Conservation (phyloP, 2,888 invertebrate genomes). For the Adelphocoris suturalis region DNA sequence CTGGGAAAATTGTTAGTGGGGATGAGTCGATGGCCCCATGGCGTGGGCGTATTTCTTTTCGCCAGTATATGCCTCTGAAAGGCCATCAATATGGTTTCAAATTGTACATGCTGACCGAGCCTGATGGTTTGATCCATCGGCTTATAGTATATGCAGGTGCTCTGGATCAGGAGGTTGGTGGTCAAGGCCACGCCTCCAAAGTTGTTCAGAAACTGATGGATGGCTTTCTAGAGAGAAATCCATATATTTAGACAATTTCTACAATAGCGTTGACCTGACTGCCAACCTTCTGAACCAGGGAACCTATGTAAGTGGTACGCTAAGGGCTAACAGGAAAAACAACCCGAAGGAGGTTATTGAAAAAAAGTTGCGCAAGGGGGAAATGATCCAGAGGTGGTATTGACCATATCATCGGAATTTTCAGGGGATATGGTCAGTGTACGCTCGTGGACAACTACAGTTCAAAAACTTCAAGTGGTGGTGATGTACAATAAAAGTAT, state of each 20-base stretch:
- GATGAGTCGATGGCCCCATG: constrained; percentile 78
- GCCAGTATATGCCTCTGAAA: constrained; percentile 78
- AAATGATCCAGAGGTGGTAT: constrained; percentile 50
- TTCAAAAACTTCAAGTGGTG: constrained; percentile 32
- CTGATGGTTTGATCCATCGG: constrained; percentile 77
- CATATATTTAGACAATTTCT: constrained; percentile 67
- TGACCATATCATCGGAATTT: constrained; percentile 44
- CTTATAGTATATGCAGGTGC: constrained; percentile 76
- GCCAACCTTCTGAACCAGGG: constrained; percentile 53
- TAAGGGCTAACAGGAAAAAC: constrained; percentile 55
- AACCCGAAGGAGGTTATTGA: constrained; percentile 59
- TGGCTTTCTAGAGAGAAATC: constrained; percentile 50
- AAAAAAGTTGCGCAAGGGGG: constrained; percentile 64
- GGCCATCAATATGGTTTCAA: constrained; percentile 78
- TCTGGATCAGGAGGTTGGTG: constrained; percentile 75
- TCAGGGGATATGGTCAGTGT: constrained; percentile 46
- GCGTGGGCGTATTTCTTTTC: constrained; percentile 77
- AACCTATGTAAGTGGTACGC: constrained; percentile 67
- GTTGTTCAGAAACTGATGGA: constrained; percentile 59
- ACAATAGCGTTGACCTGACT: constrained; percentile 65
- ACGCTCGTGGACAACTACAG: not conserved
- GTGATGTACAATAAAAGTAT: constrained; percentile 68
- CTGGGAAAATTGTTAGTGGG: constrained; percentile 77
- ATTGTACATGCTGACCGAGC: constrained; percentile 77
- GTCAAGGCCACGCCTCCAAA: constrained; percentile 52